Evolutionary conservation across 2,797 vertebrate genomes (phyloP).

Genomic region (Xiphorhynchus erythropygius): DNA sequence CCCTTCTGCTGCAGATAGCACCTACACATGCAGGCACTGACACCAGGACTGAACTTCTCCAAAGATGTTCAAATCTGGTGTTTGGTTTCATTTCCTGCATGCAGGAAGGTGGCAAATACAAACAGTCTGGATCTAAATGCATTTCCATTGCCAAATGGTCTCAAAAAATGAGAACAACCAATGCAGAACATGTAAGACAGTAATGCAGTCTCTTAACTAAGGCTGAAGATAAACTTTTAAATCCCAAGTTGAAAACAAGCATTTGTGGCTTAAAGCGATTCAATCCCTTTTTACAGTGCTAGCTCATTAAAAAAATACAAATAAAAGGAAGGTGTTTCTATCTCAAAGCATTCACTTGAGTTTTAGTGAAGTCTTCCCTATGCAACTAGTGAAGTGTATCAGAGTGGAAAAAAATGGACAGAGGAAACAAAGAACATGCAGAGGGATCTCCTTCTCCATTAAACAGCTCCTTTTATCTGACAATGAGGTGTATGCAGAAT

Average conservation of each 20-base stretch:
- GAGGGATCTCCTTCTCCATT: neutral
- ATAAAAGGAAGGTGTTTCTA: neutral
- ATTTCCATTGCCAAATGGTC: neutral
- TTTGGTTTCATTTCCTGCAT: neutral
- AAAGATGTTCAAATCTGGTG: neutral
- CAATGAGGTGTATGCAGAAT: neutral
- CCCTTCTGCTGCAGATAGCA: accelerated
- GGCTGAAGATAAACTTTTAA: neutral
- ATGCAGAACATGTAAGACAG: neutral
- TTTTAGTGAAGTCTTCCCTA: neutral
- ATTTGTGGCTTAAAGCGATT: neutral
- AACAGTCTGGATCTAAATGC: accelerated
- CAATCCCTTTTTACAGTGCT: neutral
- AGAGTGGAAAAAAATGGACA: neutral
- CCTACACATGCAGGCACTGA: neutral
- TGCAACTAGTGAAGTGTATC: neutral
- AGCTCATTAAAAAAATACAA: neutral
- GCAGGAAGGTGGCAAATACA: neutral
- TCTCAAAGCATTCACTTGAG: neutral
- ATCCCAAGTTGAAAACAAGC: neutral
- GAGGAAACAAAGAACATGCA: neutral
- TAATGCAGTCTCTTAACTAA: neutral
- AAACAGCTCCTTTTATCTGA: neutral
- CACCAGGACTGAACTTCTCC: neutral
- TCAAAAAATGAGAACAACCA: neutral